phyloP scores from a whole-genome alignment of 1,140 invertebrate species.

The Drosophila yakuba region DNA sequence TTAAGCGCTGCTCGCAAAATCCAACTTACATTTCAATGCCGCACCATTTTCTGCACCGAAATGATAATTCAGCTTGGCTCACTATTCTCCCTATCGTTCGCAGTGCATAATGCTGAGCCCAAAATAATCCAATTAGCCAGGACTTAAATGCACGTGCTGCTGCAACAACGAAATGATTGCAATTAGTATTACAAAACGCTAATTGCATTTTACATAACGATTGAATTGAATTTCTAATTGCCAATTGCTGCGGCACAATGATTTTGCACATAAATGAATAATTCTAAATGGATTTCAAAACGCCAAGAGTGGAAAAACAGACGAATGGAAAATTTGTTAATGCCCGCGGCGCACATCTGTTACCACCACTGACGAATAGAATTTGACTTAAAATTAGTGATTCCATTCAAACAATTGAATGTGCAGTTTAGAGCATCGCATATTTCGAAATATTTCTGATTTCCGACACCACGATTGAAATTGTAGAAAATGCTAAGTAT shows the following conservation, averaged over 20 bases:
- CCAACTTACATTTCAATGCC: constrained; percentile 11
- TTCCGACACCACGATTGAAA: neutral
- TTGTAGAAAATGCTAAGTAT: neutral
- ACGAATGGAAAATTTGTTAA: constrained; percentile 32
- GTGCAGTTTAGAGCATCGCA: constrained; percentile 4
- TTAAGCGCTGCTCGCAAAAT: neutral
- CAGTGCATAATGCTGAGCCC: constrained; percentile 25
- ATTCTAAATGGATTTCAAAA: constrained; percentile 50
- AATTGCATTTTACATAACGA: constrained; percentile 75
- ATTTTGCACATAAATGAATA: constrained; percentile 60
- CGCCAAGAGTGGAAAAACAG: constrained; percentile 12
- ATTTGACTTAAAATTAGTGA: neutral
- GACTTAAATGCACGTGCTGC: constrained; percentile 42
- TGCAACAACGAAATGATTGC: constrained; percentile 40
- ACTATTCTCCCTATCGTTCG: neutral
- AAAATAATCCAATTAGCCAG: constrained; percentile 62
- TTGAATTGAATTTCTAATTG: constrained; percentile 77
- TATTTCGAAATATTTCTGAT: constrained; percentile 3
- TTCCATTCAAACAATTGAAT: constrained; percentile 9
- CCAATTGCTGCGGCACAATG: constrained; percentile 51
- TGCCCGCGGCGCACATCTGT: constrained; percentile 20
- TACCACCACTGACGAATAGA: constrained; percentile 16
- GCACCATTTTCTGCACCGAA: neutral
- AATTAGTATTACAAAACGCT: constrained; percentile 72
- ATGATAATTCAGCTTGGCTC: constrained; percentile 17